Evolutionary conservation across 1,140 invertebrate genomes (phyloP).

Genomic region (Arion vulgaris): DNA sequence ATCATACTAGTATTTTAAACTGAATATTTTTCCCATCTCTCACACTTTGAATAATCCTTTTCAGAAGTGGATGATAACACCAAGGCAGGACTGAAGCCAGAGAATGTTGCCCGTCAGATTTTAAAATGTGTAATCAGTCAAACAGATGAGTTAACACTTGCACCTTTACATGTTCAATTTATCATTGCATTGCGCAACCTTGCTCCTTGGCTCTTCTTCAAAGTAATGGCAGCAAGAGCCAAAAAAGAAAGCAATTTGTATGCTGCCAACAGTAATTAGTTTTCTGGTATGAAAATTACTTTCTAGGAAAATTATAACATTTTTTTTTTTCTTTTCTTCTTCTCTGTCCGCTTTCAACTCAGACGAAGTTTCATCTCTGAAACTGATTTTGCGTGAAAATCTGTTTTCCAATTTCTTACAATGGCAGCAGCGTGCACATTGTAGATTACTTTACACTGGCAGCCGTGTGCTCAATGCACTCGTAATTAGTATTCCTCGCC

Average conservation of each 20-base stretch:
- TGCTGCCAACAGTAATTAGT: background rate
- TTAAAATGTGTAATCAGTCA: background rate
- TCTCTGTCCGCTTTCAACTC: too few relatives aligned
- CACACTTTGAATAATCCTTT: background rate
- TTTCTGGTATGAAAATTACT: background rate
- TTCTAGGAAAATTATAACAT: too few relatives aligned
- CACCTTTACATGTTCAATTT: conserved; percentile 6
- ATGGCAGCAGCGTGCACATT: too few relatives aligned
- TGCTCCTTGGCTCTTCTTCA: conserved; percentile 28
- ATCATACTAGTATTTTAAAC: too few relatives aligned
- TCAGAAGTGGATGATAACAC: conserved; percentile 30
- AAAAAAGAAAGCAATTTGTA: conserved; percentile 13
- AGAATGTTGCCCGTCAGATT: conserved; percentile 23
- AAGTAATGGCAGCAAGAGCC: conserved; percentile 18
- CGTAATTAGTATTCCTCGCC: too few relatives aligned
- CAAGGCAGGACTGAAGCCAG: conserved; percentile 5
- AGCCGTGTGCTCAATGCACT: too few relatives aligned
- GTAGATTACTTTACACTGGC: too few relatives aligned
- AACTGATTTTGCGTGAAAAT: too few relatives aligned
- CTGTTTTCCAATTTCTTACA: too few relatives aligned
- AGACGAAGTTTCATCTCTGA: too few relatives aligned
- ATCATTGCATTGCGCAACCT: background rate
- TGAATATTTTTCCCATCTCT: too few relatives aligned
- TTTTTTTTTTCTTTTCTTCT: too few relatives aligned
- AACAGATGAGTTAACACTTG: background rate